Evolutionary conservation across 2,113 vertebrate genomes (phyloP).

Genomic region (Tonatia bakeri): DNA sequence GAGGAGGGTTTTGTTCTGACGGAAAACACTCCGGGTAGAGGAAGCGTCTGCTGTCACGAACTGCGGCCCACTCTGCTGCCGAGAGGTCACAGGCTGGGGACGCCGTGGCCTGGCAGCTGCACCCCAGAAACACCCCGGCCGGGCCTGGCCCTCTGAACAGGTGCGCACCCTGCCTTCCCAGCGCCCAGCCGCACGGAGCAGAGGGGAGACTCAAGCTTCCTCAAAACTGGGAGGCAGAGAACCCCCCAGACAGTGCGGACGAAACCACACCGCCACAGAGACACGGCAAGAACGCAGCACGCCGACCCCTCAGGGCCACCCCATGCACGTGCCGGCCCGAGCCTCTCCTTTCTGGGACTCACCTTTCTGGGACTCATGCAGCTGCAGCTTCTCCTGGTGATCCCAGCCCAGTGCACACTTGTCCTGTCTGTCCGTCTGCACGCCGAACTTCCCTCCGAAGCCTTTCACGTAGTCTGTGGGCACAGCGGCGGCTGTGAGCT

Average conservation of each 20-base stretch:
- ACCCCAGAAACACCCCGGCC: accelerated
- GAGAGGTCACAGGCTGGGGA: neutral
- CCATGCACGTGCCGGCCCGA: no score
- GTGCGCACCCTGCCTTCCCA: neutral
- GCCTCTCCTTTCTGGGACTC: slow-evolving; percentile 95
- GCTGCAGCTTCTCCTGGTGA: slow-evolving; percentile 95
- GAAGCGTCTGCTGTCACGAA: neutral
- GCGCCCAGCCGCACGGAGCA: accelerated
- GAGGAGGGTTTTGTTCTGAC: neutral
- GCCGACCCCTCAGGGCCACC: no score
- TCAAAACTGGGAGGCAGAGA: neutral
- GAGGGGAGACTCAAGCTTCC: no score
- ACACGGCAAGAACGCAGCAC: accelerated
- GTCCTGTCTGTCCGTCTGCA: slow-evolving; percentile 97
- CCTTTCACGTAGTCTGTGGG: slow-evolving; percentile 93
- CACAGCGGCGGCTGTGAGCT: neutral
- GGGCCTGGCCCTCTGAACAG: accelerated
- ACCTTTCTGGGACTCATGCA: slow-evolving; percentile 97
- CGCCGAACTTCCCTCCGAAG: slow-evolving; percentile 97
- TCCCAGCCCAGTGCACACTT: slow-evolving; percentile 98
- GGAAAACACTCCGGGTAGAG: neutral
- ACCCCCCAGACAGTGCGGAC: neutral
- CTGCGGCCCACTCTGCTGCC: accelerated
- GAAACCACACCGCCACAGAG: neutral
- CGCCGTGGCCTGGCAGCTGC: accelerated